Percentiles rank a stretch among this genome's conserved stretches.
phyloP scores from a whole-genome alignment of 2,888 invertebrate species.

The Oegoconia quadripuncta region DNA sequence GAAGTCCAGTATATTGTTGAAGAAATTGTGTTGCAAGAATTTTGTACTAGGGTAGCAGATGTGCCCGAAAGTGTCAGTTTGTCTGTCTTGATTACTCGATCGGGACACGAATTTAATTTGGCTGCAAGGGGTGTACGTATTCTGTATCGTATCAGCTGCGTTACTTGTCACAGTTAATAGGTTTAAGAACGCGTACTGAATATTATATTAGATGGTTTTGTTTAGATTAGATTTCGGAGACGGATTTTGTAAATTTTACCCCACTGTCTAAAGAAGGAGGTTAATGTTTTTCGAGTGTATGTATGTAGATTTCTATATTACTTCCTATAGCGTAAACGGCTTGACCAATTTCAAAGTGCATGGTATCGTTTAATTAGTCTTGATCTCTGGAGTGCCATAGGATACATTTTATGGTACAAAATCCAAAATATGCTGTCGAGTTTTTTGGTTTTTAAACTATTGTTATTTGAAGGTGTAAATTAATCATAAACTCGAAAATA shows the following conservation, averaged over 20 bases:
- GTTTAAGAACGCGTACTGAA: constrained; percentile 46
- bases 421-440: too few species aligned
- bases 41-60: constrained; percentile 48
- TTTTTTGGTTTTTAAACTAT: too few species aligned
- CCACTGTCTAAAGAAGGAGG: not conserved
- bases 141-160: constrained; percentile 49
- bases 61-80: constrained; percentile 66
- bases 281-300: not conserved
- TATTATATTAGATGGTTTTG: constrained; percentile 31
- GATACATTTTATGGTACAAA: too few species aligned
- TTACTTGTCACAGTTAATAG: constrained; percentile 53
- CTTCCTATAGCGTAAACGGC: too few species aligned
- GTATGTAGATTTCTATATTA: not conserved
- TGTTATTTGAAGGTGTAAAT: too few species aligned
- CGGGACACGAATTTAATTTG: constrained; percentile 67
- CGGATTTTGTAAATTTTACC: not conserved
- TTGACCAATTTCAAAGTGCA: too few species aligned
- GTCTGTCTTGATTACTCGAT: constrained; percentile 61
- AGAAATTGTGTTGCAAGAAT: constrained; percentile 23
- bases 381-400: too few species aligned
- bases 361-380: too few species aligned
- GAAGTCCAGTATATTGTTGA: not conserved
- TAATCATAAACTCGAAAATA: too few species aligned
- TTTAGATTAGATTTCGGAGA: constrained; percentile 33
- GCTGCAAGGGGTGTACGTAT: constrained; percentile 30